A percentile compares a stretch with the other conserved stretches of the same genome.
These are phyloP conservation scores for Koerneria pararmatus DNA, from an alignment of 2,888 invertebrate genomes.

Conservation along the genomic window DNA sequence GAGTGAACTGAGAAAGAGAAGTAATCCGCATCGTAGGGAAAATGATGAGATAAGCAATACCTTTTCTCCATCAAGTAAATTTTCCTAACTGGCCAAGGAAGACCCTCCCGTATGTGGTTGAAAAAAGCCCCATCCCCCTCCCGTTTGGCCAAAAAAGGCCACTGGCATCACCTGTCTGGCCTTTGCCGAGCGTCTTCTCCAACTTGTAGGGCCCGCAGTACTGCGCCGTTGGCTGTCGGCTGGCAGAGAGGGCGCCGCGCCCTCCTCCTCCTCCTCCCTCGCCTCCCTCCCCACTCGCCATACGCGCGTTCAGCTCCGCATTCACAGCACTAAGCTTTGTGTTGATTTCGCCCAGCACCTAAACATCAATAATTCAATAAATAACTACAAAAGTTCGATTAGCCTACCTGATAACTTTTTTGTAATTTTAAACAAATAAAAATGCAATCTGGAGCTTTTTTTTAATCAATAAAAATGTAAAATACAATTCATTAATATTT, in stretches of 20 bases:
- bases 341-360: slow-evolving; percentile 53
- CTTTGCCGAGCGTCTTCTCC: slow-evolving; percentile 98
- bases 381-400: background rate
- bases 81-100: too few species aligned
- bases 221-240: slow-evolving; percentile 64
- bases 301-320: slow-evolving; percentile 50
- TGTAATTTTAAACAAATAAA: too few species aligned
- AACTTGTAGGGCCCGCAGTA: slow-evolving; percentile 97
- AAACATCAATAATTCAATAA: slow-evolving; percentile 29
- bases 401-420: too few species aligned
- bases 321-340: slow-evolving; percentile 40
- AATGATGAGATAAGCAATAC: background rate
- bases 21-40: too few species aligned
- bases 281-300: slow-evolving; percentile 34
- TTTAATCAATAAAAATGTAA: too few species aligned
- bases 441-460: too few species aligned
- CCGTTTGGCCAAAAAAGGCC: too few species aligned
- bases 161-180: slow-evolving; percentile 99
- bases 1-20: too few species aligned
- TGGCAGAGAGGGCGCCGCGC: background rate
- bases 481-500: too few species aligned
- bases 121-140: too few species aligned
- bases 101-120: too few species aligned
- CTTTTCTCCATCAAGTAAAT: too few species aligned
- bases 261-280: slow-evolving; percentile 1